Conservation (phyloP, 2,113 vertebrate genomes). For the Corvus moneduloides region DNA sequence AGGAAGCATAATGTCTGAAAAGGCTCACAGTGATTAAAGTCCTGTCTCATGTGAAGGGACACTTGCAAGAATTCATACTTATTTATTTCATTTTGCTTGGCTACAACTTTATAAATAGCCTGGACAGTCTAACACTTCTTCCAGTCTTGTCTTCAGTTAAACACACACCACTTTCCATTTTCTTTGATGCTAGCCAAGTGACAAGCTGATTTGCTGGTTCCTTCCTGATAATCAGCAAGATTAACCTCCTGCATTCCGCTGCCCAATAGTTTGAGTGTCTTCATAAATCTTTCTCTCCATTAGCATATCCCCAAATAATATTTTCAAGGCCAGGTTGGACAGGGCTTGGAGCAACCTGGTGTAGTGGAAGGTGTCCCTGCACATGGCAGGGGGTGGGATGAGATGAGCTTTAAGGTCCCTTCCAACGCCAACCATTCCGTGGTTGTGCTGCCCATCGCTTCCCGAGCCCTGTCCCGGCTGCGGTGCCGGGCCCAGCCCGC, state of each 20-base stretch:
- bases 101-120: background rate
- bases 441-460: background rate
- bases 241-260: background rate
- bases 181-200: background rate
- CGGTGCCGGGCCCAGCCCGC: too few species aligned
- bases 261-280: background rate
- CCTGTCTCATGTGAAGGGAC: background rate
- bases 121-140: background rate
- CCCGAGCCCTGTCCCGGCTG: background rate
- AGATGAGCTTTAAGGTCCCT: background rate
- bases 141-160: background rate
- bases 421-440: background rate
- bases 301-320: background rate
- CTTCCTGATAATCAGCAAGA: background rate
- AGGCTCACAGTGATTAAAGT: background rate
- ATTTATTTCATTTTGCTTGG: background rate
- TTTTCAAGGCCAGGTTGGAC: background rate
- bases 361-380: background rate
- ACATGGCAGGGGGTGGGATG: background rate
- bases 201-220: background rate
- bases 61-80: background rate
- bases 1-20: background rate
- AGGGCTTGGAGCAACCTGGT: background rate
- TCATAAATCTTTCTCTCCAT: background rate
- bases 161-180: background rate